Evolutionary conservation across 2,888 invertebrate species (phyloP).

Genomic region (Drosophila tripunctata): DNA sequence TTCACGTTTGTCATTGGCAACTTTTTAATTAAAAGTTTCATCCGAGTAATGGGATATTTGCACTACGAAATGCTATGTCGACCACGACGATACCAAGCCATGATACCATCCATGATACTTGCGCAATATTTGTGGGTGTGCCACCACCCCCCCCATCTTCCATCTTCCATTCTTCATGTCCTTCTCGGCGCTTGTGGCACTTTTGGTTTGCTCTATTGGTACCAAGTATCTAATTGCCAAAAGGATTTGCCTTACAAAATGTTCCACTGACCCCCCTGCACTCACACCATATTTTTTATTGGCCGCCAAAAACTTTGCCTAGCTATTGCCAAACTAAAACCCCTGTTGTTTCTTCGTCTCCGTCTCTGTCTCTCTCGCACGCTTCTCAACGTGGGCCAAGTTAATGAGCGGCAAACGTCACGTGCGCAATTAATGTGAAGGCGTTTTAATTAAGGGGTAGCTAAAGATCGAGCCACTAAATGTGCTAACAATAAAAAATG

Average conservation of each 20-base stretch:
- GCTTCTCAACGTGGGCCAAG: conserved; percentile 48
- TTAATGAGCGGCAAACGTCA: conserved; percentile 74
- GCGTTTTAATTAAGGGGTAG: conserved; percentile 67
- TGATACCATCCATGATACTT: conserved; percentile 43
- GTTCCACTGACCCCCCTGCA: conserved; percentile 55
- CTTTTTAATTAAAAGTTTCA: conserved; percentile 81
- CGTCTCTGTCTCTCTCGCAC: neutral
- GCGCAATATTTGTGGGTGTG: conserved; percentile 73
- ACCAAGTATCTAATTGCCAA: conserved; percentile 77
- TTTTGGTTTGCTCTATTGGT: conserved; percentile 48
- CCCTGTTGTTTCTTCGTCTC: conserved; percentile 2
- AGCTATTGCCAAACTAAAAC: conserved; percentile 59
- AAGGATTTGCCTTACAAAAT: conserved; percentile 77
- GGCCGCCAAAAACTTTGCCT: conserved; percentile 59
- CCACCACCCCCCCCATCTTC: neutral
- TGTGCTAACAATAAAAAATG: conserved; percentile 8
- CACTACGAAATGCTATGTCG: conserved; percentile 70
- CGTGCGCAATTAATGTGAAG: conserved; percentile 71
- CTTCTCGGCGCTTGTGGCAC: conserved; percentile 18
- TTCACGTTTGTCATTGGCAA: conserved; percentile 71
- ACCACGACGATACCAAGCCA: conserved; percentile 52
- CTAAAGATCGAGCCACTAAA: conserved; percentile 26
- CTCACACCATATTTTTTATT: conserved; percentile 39
- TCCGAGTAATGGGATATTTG: conserved; percentile 79
- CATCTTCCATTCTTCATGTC: neutral